These are phyloP conservation scores for Gymnosoma rotundatum DNA, from an alignment of 2,888 invertebrate genomes.

Conservation along the genomic window DNA sequence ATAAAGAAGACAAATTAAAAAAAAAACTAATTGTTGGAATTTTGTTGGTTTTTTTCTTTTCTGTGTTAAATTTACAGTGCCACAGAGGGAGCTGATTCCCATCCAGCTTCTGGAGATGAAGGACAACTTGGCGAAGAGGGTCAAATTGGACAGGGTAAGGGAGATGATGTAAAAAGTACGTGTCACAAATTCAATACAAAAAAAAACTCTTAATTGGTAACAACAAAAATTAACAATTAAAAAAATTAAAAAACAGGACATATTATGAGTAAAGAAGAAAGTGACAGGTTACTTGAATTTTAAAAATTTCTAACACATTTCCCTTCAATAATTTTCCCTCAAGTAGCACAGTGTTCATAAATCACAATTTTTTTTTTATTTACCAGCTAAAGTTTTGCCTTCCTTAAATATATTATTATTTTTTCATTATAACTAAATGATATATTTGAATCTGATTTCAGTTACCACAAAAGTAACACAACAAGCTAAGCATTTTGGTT, in stretches of 20 bases:
- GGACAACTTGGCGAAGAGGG: conserved; percentile 90
- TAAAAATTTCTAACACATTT: conserved; percentile 18
- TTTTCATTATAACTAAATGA: neutral
- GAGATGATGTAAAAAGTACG: conserved; percentile 79
- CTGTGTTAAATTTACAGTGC: conserved; percentile 85
- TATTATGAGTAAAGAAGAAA: conserved; percentile 40
- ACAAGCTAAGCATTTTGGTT: conserved; percentile 94
- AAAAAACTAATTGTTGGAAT: conserved; percentile 25
- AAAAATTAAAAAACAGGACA: conserved; percentile 43
- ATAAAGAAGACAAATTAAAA: neutral
- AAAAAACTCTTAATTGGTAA: conserved; percentile 72
- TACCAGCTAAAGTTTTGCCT: neutral
- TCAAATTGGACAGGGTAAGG: conserved; percentile 89
- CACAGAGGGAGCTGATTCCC: conserved; percentile 95
- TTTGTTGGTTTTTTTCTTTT: conserved; percentile 53
- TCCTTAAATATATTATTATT: neutral
- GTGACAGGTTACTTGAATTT: conserved; percentile 77
- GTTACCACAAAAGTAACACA: conserved; percentile 95
- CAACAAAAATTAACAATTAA: conserved; percentile 50
- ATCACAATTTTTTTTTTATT: neutral
- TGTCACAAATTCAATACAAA: conserved; percentile 75
- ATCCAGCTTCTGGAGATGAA: conserved; percentile 89
- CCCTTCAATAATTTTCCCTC: neutral
- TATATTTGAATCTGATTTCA: conserved; percentile 76
- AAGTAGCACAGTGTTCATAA: neutral